phyloP scores from a whole-genome alignment of 1,140 invertebrate genomes.

The Papilio polytes region DNA sequence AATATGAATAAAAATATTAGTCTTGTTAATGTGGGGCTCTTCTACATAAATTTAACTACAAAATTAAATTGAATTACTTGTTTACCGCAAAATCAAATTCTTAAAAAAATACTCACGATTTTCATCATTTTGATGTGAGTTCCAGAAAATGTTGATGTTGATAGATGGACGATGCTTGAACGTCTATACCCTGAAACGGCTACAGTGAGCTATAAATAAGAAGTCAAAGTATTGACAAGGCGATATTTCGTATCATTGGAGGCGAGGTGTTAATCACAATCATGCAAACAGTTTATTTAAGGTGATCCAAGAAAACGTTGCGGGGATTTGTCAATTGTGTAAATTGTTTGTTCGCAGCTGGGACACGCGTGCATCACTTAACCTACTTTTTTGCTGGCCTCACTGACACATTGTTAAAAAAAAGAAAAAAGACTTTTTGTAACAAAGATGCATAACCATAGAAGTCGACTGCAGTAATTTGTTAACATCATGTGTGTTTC shows the following conservation, averaged over 20 bases:
- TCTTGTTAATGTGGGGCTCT: background rate
- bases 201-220: conserved; percentile 74
- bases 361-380: conserved; percentile 51
- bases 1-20: too few species aligned
- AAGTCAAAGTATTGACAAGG: conserved; percentile 69
- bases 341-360: conserved; percentile 66
- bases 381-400: conserved; percentile 47
- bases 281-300: conserved; percentile 80
- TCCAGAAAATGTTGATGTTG: conserved; percentile 51
- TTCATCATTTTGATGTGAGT: conserved; percentile 70
- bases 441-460: background rate
- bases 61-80: background rate
- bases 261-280: conserved; percentile 79
- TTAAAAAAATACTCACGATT: conserved; percentile 64
- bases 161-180: conserved; percentile 60
- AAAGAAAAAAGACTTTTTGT: background rate
- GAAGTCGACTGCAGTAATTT: too few species aligned
- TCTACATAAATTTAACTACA: background rate
- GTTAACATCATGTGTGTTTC: too few species aligned
- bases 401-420: conserved; percentile 5
- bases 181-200: conserved; percentile 62
- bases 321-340: conserved; percentile 77
- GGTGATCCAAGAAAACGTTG: conserved; percentile 73
- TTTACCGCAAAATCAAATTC: background rate
- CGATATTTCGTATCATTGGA: conserved; percentile 72